Conservation (phyloP, 2,888 invertebrate species). For the Caenorhabditis uteleia region DNA sequence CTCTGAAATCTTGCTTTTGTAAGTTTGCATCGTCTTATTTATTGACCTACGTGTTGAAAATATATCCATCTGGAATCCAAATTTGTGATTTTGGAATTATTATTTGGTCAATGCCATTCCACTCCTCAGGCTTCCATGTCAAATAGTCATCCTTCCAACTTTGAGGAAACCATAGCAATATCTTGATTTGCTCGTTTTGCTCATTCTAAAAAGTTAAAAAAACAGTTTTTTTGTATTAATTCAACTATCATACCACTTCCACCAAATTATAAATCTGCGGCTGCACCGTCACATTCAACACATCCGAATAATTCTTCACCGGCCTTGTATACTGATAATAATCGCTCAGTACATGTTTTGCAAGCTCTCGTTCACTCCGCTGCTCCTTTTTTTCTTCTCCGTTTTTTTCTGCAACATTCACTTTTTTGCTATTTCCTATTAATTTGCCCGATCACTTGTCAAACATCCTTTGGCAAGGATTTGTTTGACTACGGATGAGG, state of each 20-base stretch:
- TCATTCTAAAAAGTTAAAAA: slow-evolving; percentile 51
- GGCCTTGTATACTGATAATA: slow-evolving; percentile 48
- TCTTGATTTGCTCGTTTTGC: slow-evolving; percentile 53
- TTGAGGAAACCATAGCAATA: slow-evolving; percentile 57
- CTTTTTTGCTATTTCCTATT: too few relatives aligned
- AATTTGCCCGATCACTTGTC: too few relatives aligned
- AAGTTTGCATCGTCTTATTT: too few relatives aligned
- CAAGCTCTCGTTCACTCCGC: slow-evolving; percentile 47
- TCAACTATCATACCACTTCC: slow-evolving; percentile 45
- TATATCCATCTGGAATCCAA: slow-evolving; percentile 59
- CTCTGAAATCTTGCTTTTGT: slow-evolving; percentile 29
- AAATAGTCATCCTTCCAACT: slow-evolving; percentile 57
- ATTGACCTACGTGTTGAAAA: slow-evolving; percentile 56
- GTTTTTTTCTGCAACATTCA: not conserved
- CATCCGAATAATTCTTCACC: slow-evolving; percentile 44
- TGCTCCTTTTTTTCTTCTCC: slow-evolving; percentile 24
- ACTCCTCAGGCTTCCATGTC: slow-evolving; percentile 50
- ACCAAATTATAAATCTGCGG: slow-evolving; percentile 56
- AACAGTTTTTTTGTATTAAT: not conserved
- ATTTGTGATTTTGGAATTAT: slow-evolving; percentile 51
- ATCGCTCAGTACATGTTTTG: slow-evolving; percentile 37
- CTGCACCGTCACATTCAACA: slow-evolving; percentile 54
- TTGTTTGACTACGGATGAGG: too few relatives aligned
- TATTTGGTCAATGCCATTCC: slow-evolving; percentile 52
- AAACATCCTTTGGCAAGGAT: too few relatives aligned